These are phyloP conservation scores for Scomber japonicus DNA, from an alignment of 2,113 vertebrate species.

Conservation along the genomic window DNA sequence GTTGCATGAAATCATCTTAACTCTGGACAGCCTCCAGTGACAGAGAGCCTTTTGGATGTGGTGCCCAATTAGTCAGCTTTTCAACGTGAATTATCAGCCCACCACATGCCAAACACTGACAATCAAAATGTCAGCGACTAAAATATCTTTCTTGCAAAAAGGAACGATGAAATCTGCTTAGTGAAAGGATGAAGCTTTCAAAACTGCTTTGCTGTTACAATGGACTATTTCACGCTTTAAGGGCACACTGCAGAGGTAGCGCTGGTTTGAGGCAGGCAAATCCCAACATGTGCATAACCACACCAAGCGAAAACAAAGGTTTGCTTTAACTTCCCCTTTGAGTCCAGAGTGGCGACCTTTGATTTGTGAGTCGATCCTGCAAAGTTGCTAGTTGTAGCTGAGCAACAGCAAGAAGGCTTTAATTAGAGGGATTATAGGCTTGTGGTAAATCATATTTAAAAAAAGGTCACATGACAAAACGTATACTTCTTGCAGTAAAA, in stretches of 20 bases:
- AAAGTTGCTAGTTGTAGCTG: slow-evolving; percentile 41
- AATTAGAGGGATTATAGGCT: slow-evolving; percentile 72
- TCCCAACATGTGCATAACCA: slow-evolving; percentile 42
- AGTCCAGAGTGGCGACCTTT: slow-evolving; percentile 23
- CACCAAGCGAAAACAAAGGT: slow-evolving; percentile 60
- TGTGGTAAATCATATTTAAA: slow-evolving; percentile 49
- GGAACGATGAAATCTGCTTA: slow-evolving; percentile 53
- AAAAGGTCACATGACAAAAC: slow-evolving; percentile 47
- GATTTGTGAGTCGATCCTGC: slow-evolving; percentile 53
- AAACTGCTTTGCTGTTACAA: slow-evolving; percentile 20
- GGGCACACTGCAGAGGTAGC: slow-evolving; percentile 4
- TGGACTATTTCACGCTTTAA: slow-evolving; percentile 5
- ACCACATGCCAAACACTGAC: slow-evolving; percentile 67
- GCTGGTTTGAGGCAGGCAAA: slow-evolving; percentile 24
- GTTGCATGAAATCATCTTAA: slow-evolving; percentile 62
- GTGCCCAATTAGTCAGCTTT: slow-evolving; percentile 73
- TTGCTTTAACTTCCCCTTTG: slow-evolving; percentile 51
- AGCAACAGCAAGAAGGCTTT: slow-evolving; percentile 56
- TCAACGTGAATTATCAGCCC: slow-evolving; percentile 68
- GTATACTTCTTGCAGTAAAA: slow-evolving; percentile 20
- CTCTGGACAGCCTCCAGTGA: slow-evolving; percentile 69
- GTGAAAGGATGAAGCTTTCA: slow-evolving; percentile 37
- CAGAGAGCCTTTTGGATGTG: slow-evolving; percentile 66
- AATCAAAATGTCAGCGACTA: slow-evolving; percentile 73
- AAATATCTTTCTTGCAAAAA: slow-evolving; percentile 57